Conservation (phyloP, 2,113 vertebrate genomes). For the Alosa alosa region DNA sequence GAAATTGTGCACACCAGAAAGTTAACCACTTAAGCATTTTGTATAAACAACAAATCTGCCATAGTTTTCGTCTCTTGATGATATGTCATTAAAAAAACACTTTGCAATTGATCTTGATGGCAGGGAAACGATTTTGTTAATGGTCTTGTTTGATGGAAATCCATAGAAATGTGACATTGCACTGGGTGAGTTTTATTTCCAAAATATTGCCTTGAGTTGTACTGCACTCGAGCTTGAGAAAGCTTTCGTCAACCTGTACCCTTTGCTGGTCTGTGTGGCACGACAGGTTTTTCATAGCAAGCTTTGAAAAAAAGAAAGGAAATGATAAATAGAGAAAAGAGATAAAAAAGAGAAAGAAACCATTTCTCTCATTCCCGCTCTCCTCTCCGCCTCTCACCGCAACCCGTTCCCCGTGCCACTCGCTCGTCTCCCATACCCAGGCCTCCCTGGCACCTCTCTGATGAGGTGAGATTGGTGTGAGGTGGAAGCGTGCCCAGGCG, state of each 20-base stretch:
- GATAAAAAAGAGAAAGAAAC: conserved; percentile 9
- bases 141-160: background rate
- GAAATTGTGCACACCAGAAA: background rate
- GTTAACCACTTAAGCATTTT: background rate
- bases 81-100: background rate
- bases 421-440: background rate
- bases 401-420: background rate
- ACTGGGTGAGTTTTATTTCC: background rate
- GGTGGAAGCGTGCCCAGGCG: conserved; percentile 58
- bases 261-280: too few relatives aligned
- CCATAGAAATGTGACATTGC: background rate
- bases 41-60: background rate
- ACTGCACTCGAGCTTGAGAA: too few relatives aligned
- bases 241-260: too few relatives aligned
- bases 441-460: conserved; percentile 53
- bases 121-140: background rate
- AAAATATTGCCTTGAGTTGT: too few relatives aligned
- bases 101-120: background rate
- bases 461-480: conserved; percentile 64
- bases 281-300: background rate
- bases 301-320: background rate
- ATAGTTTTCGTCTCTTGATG: background rate
- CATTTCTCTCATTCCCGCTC: conserved; percentile 12
- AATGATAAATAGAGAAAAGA: background rate
- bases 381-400: background rate